Percentiles rank a stretch among this genome's conserved stretches.
Evolutionary conservation across 2,797 vertebrate genomes (phyloP).

Genomic region (Aphelocoma californica): DNA sequence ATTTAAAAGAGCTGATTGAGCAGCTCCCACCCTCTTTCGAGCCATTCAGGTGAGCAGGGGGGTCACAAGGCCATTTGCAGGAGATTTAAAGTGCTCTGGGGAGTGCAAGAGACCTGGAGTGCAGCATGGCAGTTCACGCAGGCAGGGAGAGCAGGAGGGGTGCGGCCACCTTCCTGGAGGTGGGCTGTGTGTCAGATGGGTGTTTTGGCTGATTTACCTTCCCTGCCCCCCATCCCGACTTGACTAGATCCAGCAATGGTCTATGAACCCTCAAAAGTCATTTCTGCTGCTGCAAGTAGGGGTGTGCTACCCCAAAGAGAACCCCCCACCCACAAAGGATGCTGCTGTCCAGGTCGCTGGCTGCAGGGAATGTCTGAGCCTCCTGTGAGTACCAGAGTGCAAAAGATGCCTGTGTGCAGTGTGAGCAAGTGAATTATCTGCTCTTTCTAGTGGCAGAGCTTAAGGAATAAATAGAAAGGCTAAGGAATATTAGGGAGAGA

Average conservation of each 20-base stretch:
- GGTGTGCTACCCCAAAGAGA: neutral
- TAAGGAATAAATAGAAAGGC: neutral
- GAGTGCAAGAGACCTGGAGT: neutral
- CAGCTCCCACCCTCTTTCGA: rapidly evolving
- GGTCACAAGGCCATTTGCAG: neutral
- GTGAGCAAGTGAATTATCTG: neutral
- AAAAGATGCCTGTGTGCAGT: neutral
- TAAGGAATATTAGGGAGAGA: neutral
- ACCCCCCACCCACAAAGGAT: neutral
- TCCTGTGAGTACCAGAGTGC: neutral
- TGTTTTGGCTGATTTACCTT: neutral
- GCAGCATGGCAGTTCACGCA: rapidly evolving
- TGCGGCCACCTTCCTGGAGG: neutral
- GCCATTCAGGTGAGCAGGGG: neutral
- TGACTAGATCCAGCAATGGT: neutral
- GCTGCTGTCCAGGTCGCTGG: neutral
- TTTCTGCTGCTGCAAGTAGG: neutral
- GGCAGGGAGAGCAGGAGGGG: neutral
- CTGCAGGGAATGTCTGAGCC: neutral
- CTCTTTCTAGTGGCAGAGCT: neutral
- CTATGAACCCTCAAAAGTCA: neutral
- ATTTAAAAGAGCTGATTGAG: neutral
- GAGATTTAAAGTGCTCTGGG: neutral
- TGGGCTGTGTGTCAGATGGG: neutral
- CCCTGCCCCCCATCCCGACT: neutral